A percentile compares a stretch with the other conserved stretches of the same genome.
Evolutionary conservation across 2,113 vertebrate species (phyloP).

Genomic region (Ailurus styani): DNA sequence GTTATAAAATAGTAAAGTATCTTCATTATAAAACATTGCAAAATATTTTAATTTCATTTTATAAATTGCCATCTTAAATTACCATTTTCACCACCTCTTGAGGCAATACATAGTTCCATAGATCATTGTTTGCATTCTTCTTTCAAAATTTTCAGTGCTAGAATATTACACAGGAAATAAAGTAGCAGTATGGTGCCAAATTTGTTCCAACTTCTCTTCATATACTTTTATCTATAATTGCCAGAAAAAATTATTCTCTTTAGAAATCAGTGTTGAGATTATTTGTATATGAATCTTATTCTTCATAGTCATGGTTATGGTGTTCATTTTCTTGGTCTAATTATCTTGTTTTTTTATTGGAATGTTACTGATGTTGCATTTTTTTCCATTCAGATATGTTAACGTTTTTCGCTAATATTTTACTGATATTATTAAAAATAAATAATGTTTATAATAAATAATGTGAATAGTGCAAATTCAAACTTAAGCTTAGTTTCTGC

Average conservation of each 20-base stretch:
- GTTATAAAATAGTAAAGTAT: not conserved
- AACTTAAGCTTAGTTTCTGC: not conserved
- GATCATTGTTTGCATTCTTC: not conserved
- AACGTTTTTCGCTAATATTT: not conserved
- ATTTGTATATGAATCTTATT: conserved; percentile 5
- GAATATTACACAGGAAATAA: not conserved
- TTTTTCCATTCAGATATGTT: not conserved
- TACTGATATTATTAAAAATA: not conserved
- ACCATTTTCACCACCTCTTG: not conserved
- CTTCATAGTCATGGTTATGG: not conserved
- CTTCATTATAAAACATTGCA: not conserved
- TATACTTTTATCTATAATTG: not conserved
- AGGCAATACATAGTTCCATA: not conserved
- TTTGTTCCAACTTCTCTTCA: not conserved
- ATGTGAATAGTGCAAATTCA: not conserved
- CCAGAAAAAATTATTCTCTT: not conserved
- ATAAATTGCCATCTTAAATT: not conserved
- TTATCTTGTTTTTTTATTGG: not conserved
- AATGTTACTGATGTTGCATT: not conserved
- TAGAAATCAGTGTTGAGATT: conserved; percentile 7
- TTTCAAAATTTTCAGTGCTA: not conserved
- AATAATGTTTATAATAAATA: not conserved
- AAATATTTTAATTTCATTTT: not conserved
- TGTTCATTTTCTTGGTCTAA: not conserved
- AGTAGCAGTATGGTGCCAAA: not conserved